Evolutionary conservation across 2,888 invertebrate genomes (phyloP).

Genomic region (Drosophila macrospina): DNA sequence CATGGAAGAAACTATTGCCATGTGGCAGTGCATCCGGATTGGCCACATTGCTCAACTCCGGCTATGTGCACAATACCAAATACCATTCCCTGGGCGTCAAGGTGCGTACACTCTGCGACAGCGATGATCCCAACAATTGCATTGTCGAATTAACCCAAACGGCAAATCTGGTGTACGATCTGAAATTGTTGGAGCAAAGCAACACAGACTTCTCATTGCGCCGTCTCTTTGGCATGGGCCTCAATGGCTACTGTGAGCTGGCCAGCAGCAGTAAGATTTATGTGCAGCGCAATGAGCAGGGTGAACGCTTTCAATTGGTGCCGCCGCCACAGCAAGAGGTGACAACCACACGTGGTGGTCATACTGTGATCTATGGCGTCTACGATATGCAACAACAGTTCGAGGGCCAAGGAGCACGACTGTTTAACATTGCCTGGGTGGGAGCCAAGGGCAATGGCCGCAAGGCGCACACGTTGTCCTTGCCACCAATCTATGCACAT

Average conservation of each 20-base stretch:
- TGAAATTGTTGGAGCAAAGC: conserved; percentile 86
- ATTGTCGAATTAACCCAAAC: conserved; percentile 93
- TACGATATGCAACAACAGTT: conserved; percentile 88
- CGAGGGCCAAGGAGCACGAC: conserved; percentile 85
- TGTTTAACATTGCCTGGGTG: conserved; percentile 89
- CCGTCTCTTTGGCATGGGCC: conserved; percentile 94
- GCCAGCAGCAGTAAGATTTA: conserved; percentile 92
- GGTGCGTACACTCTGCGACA: conserved; percentile 91
- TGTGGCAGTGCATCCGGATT: conserved; percentile 96
- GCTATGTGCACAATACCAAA: conserved; percentile 95
- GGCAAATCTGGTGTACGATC: conserved; percentile 94
- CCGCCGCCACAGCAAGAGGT: conserved; percentile 88
- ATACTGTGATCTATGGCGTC: conserved; percentile 88
- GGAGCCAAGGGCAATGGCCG: conserved; percentile 37
- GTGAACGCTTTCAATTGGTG: conserved; percentile 88
- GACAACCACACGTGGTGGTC: conserved; percentile 89
- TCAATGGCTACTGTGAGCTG: conserved; percentile 93
- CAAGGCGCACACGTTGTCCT: conserved; percentile 74
- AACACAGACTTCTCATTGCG: conserved; percentile 93
- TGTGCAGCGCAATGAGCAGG: conserved; percentile 90
- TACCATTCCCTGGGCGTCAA: conserved; percentile 96
- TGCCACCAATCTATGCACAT: conserved; percentile 90
- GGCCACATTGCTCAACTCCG: conserved; percentile 94
- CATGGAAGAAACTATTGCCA: conserved; percentile 98
- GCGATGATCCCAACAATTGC: conserved; percentile 85